Evolutionary conservation across 2,797 vertebrate genomes (phyloP).

Genomic region (Molothrus aeneus): DNA sequence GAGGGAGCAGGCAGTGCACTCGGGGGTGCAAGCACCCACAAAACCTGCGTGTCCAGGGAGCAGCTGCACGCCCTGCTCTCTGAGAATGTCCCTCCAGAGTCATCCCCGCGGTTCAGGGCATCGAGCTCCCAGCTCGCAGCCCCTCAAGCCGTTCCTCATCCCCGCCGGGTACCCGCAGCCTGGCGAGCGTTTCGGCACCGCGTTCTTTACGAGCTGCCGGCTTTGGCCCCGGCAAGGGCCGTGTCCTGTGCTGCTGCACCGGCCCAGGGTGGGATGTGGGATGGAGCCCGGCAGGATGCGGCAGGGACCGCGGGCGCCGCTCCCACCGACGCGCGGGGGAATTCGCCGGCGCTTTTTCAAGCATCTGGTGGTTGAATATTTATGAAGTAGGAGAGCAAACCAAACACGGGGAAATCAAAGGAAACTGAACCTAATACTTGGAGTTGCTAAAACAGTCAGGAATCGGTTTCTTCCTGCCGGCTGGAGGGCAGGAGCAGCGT

Average conservation of each 20-base stretch:
- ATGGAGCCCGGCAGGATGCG: neutral
- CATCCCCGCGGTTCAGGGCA: neutral
- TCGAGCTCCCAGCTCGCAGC: fast-evolving
- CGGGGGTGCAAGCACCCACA: fast-evolving
- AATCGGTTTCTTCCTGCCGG: neutral
- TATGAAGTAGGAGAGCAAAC: constrained; percentile 20
- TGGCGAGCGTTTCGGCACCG: fast-evolving
- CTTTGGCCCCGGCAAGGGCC: neutral
- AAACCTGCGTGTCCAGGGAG: neutral
- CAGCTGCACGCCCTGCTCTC: neutral
- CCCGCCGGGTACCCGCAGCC: fast-evolving
- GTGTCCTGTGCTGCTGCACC: neutral
- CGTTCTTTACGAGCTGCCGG: neutral
- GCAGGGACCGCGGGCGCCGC: neutral
- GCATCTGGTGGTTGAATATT: neutral
- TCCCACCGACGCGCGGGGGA: neutral
- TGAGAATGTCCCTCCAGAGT: neutral
- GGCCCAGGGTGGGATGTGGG: too few relatives aligned
- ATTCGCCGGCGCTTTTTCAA: neutral
- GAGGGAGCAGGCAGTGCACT: fast-evolving
- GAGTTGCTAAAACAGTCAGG: neutral
- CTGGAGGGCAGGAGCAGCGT: neutral
- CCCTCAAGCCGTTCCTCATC: fast-evolving
- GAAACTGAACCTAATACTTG: neutral
- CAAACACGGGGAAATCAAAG: neutral